Evolutionary conservation across 2,888 invertebrate genomes (phyloP).

Genomic region (Deroplatys truncata): DNA sequence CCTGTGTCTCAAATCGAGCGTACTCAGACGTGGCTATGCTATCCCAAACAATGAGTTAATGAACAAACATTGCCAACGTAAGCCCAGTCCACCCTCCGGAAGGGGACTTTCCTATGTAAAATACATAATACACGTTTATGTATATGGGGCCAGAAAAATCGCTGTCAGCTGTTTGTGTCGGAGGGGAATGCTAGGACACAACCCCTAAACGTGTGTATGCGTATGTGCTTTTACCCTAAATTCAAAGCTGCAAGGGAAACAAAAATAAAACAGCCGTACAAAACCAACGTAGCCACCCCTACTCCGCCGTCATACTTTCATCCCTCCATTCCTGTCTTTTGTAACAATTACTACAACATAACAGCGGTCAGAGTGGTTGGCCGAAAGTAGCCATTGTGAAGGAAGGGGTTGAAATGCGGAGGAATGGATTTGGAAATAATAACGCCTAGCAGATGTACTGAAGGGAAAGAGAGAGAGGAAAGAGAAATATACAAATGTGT

Average conservation of each 20-base stretch:
- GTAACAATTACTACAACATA: neutral
- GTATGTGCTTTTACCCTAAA: neutral
- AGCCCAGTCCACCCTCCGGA: neutral
- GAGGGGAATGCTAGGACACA: neutral
- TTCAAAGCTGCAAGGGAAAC: neutral
- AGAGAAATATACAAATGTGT: neutral
- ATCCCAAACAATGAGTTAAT: slow-evolving; percentile 16
- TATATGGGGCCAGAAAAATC: neutral
- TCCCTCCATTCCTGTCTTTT: neutral
- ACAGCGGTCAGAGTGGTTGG: neutral
- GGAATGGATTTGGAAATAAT: neutral
- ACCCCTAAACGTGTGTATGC: neutral
- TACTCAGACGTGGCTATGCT: slow-evolving; percentile 1
- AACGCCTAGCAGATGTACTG: neutral
- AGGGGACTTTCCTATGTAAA: neutral
- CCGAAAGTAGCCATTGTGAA: neutral
- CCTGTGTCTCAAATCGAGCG: slow-evolving; percentile 6
- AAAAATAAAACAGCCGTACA: neutral
- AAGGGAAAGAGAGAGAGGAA: neutral
- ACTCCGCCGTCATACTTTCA: neutral
- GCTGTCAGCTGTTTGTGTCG: slow-evolving; percentile 10
- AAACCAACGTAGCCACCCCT: no score
- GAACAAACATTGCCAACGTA: slow-evolving; percentile 18
- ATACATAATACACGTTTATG: neutral
- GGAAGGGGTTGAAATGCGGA: neutral